Base-by-base conservation (phyloP, 2,888 invertebrate genomes). In the Cataglyphis livida region DNA sequence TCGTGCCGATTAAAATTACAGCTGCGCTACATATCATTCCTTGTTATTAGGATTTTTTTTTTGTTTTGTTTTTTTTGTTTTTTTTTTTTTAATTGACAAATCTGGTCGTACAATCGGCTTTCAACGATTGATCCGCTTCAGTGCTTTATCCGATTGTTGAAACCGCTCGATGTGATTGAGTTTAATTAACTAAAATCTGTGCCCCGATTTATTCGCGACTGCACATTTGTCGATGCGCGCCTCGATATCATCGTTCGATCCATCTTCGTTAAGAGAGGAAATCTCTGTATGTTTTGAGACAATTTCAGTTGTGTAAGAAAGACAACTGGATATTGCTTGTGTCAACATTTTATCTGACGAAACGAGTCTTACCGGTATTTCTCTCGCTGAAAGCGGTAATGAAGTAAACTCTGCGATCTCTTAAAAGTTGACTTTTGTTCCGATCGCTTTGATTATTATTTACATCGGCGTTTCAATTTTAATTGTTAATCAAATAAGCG, bases 121-220 rank as follows among this genome's bases (percentile, higher is more conserved):
- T 41, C 44, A 59, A 44, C 44, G 44, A 25, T 70, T 32, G 18
- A 28, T 38, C 21, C 44, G 78, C 41, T 44, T 44, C 12, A 10
- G 76, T 41, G 59, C 12, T 78, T 70, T 59, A 78, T 78, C 78
- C 70, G 44, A 78, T 70, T 70, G 70, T 59, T 25, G 78, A 4
- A 32, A 28, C 41, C 41, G 70, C 70, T 62, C 9, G 44, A 70
- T 44, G 57, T 32, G 21, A 70, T 44, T 44, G 70, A 70, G 44
- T 32, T 78, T 78, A 78, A 78, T 78, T 70, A 78, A 59, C 41
- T 35, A 48, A 59, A 79, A 71, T 59, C 59, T 12, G 28, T 15
- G 10, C 41, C 21, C 21, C 59, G 12, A 32, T 44, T 70, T 44
- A 59, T 44, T 78, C 41, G 41, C 57, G 57, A 68, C 57, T 51